These are phyloP conservation scores for Pristis pectinata DNA, from an alignment of 2,797 vertebrate genomes.

Conservation along the genomic window DNA sequence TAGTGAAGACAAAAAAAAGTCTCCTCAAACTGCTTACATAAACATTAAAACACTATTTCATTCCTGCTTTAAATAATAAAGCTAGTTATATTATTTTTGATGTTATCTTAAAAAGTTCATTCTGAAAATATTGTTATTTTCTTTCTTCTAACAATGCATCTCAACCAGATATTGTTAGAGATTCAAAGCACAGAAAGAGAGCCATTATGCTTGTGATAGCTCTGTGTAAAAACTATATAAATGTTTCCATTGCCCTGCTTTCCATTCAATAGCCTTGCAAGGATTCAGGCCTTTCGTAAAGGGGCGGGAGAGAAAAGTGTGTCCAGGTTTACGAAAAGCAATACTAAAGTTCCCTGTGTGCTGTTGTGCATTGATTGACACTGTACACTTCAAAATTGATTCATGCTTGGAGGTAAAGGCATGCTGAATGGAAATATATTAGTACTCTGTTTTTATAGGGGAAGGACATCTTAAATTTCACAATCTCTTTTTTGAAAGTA, in stretches of 20 bases:
- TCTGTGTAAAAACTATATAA: not conserved
- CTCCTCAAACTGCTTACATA: not conserved
- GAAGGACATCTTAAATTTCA: not conserved
- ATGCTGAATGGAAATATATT: not conserved
- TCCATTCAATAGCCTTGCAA: not conserved
- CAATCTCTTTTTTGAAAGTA: not conserved
- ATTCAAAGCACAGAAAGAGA: not conserved
- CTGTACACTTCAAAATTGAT: not conserved
- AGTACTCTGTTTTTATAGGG: not conserved
- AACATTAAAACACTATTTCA: not conserved
- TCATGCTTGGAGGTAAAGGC: not conserved
- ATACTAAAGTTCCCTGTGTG: not conserved
- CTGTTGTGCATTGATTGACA: not conserved
- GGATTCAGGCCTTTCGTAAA: not conserved
- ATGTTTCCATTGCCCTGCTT: not conserved
- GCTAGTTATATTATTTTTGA: not conserved
- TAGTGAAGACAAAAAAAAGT: no score
- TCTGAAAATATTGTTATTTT: not conserved
- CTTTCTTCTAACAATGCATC: not conserved
- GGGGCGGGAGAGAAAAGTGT: not conserved
- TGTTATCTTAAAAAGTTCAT: not conserved
- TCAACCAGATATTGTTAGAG: no score
- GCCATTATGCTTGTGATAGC: not conserved
- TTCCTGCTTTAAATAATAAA: not conserved
- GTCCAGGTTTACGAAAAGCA: not conserved